phyloP scores from a whole-genome alignment of 2,888 invertebrate species.

The Cheilosia pagana region DNA sequence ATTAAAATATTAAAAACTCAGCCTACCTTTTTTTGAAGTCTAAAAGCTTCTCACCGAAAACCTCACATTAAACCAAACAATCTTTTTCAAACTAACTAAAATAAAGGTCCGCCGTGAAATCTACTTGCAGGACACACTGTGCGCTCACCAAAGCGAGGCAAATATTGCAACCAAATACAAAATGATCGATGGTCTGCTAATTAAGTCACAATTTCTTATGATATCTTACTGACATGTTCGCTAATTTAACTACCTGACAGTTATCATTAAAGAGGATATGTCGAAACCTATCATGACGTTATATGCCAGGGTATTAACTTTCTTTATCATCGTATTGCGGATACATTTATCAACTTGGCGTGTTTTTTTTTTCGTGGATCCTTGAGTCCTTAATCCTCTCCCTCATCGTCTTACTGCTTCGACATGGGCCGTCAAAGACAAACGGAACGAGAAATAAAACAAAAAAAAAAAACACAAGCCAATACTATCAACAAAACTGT shows the following conservation, averaged over 20 bases:
- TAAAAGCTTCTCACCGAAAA: too few species aligned
- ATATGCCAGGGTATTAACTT: conserved; percentile 70
- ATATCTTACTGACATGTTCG: conserved; percentile 71
- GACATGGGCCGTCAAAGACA: conserved; percentile 64
- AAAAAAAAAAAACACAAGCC: conserved; percentile 23
- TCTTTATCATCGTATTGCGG: conserved; percentile 71
- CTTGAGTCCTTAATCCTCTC: conserved; percentile 74
- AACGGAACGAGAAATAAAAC: conserved; percentile 5
- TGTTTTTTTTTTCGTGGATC: conserved; percentile 55
- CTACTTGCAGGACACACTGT: conserved; percentile 20
- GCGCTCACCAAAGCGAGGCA: not conserved
- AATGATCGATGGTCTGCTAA: conserved; percentile 74
- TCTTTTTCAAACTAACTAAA: too few species aligned
- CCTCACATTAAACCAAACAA: too few species aligned
- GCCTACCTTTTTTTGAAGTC: too few species aligned
- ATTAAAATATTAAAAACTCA: too few species aligned
- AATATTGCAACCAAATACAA: conserved; percentile 59
- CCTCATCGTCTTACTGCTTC: conserved; percentile 67
- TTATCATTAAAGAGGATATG: conserved; percentile 73
- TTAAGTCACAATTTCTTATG: conserved; percentile 73
- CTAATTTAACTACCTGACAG: conserved; percentile 75
- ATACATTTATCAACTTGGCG: conserved; percentile 63
- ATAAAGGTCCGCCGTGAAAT: too few species aligned
- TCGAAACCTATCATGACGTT: conserved; percentile 72
- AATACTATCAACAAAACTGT: conserved; percentile 74